Percentiles rank a stretch among this genome's conserved stretches.
These are phyloP conservation scores for Otolemur garnettii DNA, from an alignment of 2,113 vertebrate genomes.

Conservation along the genomic window DNA sequence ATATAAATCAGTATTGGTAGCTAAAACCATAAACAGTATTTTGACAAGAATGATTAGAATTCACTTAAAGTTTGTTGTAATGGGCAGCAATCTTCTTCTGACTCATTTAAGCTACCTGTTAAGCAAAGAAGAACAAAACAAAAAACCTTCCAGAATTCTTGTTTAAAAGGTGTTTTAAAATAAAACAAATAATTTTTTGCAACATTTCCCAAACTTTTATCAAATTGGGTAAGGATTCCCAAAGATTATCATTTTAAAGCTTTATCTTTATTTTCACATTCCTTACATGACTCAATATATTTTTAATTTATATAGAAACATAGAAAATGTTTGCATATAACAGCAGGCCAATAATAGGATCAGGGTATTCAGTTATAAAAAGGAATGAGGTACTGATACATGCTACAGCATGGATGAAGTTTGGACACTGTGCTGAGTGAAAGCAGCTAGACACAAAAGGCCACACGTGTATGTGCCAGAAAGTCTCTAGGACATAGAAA, in stretches of 20 bases:
- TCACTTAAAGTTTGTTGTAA: conserved; percentile 31
- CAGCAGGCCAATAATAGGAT: not conserved
- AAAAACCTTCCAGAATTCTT: not conserved
- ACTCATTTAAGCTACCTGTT: conserved; percentile 17
- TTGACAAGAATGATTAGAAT: conserved; percentile 44
- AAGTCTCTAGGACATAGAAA: not conserved
- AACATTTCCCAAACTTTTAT: conserved; percentile 23
- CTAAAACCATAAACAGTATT: conserved; percentile 36
- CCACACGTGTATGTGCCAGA: not conserved
- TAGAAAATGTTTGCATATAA: too few species aligned
- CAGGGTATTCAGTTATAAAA: not conserved
- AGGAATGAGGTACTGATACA: not conserved
- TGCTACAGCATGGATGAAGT: not conserved
- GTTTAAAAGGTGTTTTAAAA: conserved; percentile 32
- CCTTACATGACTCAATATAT: not conserved
- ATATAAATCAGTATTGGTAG: not conserved
- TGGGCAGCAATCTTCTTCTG: not conserved
- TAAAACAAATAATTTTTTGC: conserved; percentile 45
- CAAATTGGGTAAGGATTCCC: not conserved
- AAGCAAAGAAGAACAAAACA: not conserved
- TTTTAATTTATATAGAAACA: not conserved
- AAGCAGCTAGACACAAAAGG: not conserved
- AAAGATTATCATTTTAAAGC: not conserved
- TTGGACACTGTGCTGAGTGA: not conserved
- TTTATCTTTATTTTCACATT: not conserved